phyloP scores from a whole-genome alignment of 2,888 invertebrate genomes.

The Trachelus iudaicus region DNA sequence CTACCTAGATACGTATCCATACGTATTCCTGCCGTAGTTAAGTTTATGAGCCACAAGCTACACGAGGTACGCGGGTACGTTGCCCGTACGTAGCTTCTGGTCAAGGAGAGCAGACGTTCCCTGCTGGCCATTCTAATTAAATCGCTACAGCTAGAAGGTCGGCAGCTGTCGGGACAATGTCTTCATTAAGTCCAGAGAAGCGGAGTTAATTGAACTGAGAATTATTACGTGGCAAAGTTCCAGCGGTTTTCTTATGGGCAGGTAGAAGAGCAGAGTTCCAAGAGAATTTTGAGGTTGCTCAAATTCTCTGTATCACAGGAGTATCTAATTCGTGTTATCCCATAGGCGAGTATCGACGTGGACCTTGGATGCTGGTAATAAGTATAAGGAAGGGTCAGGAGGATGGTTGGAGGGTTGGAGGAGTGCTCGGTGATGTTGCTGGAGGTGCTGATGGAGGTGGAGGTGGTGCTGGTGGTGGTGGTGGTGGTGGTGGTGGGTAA shows the following conservation, averaged over 20 bases:
- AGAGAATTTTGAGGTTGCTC: not conserved
- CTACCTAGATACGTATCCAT: not conserved
- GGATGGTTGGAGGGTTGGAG: not conserved
- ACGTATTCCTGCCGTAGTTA: not conserved
- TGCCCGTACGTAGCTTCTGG: not conserved
- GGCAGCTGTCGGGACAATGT: slow-evolving; percentile 31
- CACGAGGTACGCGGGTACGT: not conserved
- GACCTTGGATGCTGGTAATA: not conserved
- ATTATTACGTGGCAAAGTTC: not conserved
- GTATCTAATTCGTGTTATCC: not conserved
- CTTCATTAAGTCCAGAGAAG: slow-evolving; percentile 36
- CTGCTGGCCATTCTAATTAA: not conserved
- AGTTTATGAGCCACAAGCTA: not conserved
- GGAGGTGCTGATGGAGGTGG: not conserved
- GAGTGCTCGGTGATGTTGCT: not conserved
- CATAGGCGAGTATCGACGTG: not conserved
- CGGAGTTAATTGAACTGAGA: not conserved
- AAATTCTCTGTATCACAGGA: not conserved
- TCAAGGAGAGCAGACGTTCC: not conserved
- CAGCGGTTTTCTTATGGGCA: not conserved
- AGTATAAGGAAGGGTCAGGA: not conserved
- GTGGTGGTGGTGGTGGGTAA: not conserved
- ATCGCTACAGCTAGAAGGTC: not conserved
- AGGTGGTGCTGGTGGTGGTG: not conserved
- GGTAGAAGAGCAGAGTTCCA: not conserved